Conservation (phyloP, 2,888 invertebrate genomes). For the Amblyjoppa fuscipennis region DNA sequence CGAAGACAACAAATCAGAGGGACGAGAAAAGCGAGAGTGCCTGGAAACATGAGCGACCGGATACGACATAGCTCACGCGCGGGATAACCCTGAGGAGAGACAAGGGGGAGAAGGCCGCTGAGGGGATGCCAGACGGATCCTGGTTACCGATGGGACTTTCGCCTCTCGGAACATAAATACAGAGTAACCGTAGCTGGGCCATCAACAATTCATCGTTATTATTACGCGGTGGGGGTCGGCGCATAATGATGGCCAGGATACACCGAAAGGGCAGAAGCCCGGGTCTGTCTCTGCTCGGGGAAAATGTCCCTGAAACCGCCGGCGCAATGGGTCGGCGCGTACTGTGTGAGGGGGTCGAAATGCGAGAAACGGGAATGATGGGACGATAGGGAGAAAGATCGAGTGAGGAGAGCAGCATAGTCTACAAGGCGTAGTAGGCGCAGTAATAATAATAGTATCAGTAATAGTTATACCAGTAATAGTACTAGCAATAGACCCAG, state of each 20-base stretch:
- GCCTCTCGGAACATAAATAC: constrained; percentile 77
- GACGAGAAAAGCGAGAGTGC: not conserved
- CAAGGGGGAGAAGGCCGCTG: constrained; percentile 12
- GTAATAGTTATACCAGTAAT: too few relatives aligned
- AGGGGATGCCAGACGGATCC: not conserved
- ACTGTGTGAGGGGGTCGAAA: not conserved
- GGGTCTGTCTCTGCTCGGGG: not conserved
- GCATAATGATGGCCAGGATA: not conserved
- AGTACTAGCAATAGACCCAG: too few relatives aligned
- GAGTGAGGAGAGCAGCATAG: not conserved
- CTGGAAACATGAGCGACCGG: not conserved
- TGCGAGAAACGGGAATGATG: not conserved
- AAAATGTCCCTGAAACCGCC: not conserved
- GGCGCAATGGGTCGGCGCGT: not conserved
- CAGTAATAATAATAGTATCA: not conserved
- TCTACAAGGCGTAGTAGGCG: not conserved
- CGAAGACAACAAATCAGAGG: not conserved
- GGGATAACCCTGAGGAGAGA: not conserved
- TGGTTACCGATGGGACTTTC: constrained; percentile 3
- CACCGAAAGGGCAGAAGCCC: constrained; percentile 36
- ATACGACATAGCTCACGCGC: not conserved
- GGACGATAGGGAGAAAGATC: constrained; percentile 11
- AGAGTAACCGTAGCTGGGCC: constrained; percentile 74
- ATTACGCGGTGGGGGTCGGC: constrained; percentile 70
- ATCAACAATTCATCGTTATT: constrained; percentile 81